Conservation (phyloP, 2,888 invertebrate genomes). For the Diarsia rubi region DNA sequence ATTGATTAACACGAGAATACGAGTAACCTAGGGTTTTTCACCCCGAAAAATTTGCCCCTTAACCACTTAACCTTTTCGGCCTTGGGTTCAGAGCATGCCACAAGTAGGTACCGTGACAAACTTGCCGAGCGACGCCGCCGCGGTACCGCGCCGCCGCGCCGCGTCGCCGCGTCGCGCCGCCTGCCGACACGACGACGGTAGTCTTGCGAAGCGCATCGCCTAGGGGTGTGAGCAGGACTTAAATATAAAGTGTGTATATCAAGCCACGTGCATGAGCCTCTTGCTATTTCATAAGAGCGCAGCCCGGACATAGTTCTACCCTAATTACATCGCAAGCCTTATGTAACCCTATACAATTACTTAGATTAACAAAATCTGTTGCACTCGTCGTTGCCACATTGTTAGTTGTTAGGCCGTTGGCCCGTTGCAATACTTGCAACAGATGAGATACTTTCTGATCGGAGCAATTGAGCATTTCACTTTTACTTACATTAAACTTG, state of each 20-base stretch:
- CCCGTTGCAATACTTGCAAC: constrained; percentile 33
- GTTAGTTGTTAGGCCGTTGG: constrained; percentile 10
- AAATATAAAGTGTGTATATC: neutral
- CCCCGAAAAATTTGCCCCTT: neutral
- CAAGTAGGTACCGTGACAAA: neutral
- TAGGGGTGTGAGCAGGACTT: neutral
- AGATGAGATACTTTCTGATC: constrained; percentile 29
- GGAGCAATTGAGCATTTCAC: constrained; percentile 11
- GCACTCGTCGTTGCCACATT: constrained; percentile 31
- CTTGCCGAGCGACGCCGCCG: neutral
- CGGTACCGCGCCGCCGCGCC: no score
- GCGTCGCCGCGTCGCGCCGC: no score
- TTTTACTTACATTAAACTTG: constrained; percentile 5
- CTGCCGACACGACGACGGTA: no score
- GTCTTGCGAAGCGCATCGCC: neutral
- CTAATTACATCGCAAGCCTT: constrained; percentile 54
- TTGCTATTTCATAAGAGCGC: constrained; percentile 45
- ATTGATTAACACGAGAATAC: neutral
- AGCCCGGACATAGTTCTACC: constrained; percentile 41
- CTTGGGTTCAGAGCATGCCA: neutral
- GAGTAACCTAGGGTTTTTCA: neutral
- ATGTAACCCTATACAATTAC: constrained; percentile 56
- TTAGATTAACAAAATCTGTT: constrained; percentile 56
- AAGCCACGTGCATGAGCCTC: constrained; percentile 19
- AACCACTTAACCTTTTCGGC: neutral